phyloP scores from a whole-genome alignment of 2,113 vertebrate genomes.

The Numenius arquata region DNA sequence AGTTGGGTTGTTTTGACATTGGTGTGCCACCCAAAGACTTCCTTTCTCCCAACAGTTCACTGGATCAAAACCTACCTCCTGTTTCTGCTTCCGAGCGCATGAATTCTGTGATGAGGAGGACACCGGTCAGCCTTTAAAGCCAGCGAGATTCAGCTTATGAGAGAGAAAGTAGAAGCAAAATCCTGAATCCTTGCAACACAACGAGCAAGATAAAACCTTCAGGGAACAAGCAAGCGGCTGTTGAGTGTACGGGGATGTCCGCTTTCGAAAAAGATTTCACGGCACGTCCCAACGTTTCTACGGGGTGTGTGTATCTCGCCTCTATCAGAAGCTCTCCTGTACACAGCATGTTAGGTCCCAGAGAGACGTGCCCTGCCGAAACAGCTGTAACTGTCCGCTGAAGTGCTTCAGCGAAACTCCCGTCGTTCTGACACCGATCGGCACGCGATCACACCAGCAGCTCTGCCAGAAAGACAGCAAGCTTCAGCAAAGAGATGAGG shows the following conservation, averaged over 20 bases:
- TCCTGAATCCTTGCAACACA: background rate
- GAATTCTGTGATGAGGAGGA: background rate
- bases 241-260: background rate
- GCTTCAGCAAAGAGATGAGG: background rate
- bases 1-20: rapidly evolving
- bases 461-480: background rate
- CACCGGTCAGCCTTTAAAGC: background rate
- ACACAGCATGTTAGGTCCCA: background rate
- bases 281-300: background rate
- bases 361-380: background rate
- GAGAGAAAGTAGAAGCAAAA: background rate
- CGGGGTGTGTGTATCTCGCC: background rate
- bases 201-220: background rate
- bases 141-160: background rate
- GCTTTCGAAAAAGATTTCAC: background rate
- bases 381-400: background rate
- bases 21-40: background rate
- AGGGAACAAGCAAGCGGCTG: background rate
- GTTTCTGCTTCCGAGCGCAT: background rate
- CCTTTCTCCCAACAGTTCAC: background rate
- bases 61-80: background rate
- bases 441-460: background rate
- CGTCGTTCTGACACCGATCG: rapidly evolving
- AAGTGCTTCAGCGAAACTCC: background rate
- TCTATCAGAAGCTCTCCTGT: background rate